Conservation (phyloP, 2,888 invertebrate genomes). For the Strigamia maritima region DNA sequence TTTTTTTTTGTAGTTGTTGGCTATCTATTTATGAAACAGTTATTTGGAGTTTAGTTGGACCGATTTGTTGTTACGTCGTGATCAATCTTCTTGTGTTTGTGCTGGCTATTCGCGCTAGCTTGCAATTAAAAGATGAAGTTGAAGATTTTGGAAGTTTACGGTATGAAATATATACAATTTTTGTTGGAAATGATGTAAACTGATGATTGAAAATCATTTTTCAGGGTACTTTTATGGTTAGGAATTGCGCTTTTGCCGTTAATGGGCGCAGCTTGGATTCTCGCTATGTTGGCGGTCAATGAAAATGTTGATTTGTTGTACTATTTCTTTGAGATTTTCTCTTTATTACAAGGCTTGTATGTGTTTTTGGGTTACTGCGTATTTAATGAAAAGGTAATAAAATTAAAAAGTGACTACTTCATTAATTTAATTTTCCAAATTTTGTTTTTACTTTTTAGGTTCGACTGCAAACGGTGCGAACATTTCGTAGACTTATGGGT, state of each 20-base stretch:
- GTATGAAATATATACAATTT: slow-evolving; percentile 50
- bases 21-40: slow-evolving; percentile 87
- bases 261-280: slow-evolving; percentile 79
- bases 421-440: not conserved
- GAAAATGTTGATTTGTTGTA: slow-evolving; percentile 70
- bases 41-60: slow-evolving; percentile 92
- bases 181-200: slow-evolving; percentile 38
- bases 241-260: slow-evolving; percentile 82
- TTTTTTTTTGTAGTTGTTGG: slow-evolving; percentile 74
- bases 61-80: slow-evolving; percentile 73
- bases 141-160: slow-evolving; percentile 79
- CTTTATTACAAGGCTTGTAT: slow-evolving; percentile 75
- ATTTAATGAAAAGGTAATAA: slow-evolving; percentile 60
- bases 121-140: slow-evolving; percentile 83
- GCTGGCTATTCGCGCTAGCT: slow-evolving; percentile 83
- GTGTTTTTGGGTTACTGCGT: slow-evolving; percentile 82
- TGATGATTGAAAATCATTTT: slow-evolving; percentile 41
- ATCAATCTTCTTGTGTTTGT: slow-evolving; percentile 73
- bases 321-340: slow-evolving; percentile 71
- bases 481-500: slow-evolving; percentile 70
- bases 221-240: slow-evolving; percentile 76
- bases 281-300: slow-evolving; percentile 73
- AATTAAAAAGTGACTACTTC: too few species aligned
- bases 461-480: slow-evolving; percentile 42
- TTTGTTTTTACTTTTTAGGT: slow-evolving; percentile 42